Conservation (phyloP, 2,888 invertebrate genomes). For the Osmoderma eremita region DNA sequence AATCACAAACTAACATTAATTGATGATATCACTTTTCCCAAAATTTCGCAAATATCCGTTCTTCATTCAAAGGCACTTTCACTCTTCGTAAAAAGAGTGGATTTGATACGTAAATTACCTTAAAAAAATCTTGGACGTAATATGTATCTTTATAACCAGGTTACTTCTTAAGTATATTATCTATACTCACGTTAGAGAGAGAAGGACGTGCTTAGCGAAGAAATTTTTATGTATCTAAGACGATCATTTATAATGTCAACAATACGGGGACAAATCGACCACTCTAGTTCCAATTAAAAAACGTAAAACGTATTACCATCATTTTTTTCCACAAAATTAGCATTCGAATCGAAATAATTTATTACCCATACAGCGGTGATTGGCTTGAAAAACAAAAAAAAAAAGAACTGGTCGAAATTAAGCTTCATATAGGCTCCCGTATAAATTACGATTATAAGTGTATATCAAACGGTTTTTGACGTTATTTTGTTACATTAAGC, state of each 20-base stretch:
- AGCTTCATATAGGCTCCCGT: conserved; percentile 4
- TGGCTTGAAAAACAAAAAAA: no score
- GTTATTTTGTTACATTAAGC: neutral
- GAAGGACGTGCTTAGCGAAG: neutral
- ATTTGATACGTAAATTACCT: neutral
- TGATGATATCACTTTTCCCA: neutral
- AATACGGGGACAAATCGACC: conserved; percentile 24
- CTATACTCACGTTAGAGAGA: neutral
- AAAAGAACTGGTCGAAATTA: conserved; percentile 11
- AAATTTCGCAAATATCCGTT: neutral
- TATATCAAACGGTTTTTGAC: neutral
- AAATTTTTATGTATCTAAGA: conserved; percentile 25
- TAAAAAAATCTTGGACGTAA: neutral
- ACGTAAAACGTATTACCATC: conserved; percentile 19
- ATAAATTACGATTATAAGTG: neutral
- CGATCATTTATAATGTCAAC: conserved; percentile 19
- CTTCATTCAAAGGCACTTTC: neutral
- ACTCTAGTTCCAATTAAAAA: conserved; percentile 33
- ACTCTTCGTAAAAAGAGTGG: neutral
- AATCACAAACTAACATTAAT: no score
- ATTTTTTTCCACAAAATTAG: conserved; percentile 27
- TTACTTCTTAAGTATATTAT: neutral
- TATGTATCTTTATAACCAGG: conserved; percentile 2
- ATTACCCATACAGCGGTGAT: conserved; percentile 13
- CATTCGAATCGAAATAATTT: conserved; percentile 24